phyloP scores from a whole-genome alignment of 2,113 vertebrate species.

The Heterotilapia buettikoferi region DNA sequence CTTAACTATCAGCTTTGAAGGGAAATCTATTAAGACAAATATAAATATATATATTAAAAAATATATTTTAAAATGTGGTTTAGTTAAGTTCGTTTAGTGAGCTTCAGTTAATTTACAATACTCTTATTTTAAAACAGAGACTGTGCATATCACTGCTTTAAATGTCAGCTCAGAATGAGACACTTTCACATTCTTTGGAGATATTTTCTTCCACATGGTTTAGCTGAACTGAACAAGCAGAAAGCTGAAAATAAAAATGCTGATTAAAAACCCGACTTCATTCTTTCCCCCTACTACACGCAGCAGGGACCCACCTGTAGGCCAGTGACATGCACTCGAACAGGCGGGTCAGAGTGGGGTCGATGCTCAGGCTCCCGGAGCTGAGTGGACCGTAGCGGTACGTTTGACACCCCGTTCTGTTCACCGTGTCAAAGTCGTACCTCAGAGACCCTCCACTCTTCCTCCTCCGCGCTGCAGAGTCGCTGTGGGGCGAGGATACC shows the following conservation, averaged over 20 bases:
- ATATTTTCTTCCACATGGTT: not conserved
- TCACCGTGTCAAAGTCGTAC: slow-evolving; percentile 73
- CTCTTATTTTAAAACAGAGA: not conserved
- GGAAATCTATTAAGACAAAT: not conserved
- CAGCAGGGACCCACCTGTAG: slow-evolving; percentile 81
- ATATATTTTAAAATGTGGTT: not conserved
- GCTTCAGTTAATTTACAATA: not conserved
- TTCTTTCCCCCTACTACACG: not conserved
- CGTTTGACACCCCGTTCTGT: slow-evolving; percentile 60
- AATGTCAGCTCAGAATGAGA: not conserved
- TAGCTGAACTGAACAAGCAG: not conserved
- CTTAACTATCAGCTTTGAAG: not conserved
- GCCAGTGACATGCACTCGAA: slow-evolving; percentile 99
- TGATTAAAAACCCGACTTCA: not conserved
- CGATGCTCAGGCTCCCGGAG: slow-evolving; percentile 84
- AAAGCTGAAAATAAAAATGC: not conserved
- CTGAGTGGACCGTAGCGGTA: slow-evolving; percentile 74
- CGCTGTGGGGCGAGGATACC: slow-evolving; percentile 93
- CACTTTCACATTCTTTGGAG: not conserved
- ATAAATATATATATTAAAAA: not conserved
- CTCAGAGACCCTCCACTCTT: slow-evolving; percentile 43
- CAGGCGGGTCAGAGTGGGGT: slow-evolving; percentile 88
- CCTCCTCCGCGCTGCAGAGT: slow-evolving; percentile 71
- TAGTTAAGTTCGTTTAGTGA: not conserved
- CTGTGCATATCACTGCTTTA: not conserved